Conservation (phyloP, 2,888 invertebrate species). For the Podabrus alpinus region DNA sequence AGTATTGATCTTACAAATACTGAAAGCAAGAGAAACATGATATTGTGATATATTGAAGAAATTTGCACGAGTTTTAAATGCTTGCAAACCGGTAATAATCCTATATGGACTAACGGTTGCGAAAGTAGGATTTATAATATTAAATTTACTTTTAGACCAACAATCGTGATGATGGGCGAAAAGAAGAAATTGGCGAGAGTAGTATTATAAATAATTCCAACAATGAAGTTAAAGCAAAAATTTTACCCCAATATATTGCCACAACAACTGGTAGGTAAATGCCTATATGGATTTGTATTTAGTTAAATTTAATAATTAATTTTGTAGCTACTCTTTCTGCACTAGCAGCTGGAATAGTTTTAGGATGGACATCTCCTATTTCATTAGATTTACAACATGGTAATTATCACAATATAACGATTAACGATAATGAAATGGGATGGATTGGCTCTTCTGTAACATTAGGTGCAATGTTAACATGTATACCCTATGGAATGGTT, state of each 20-base stretch:
- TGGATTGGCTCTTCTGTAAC: constrained; percentile 76
- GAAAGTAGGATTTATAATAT: neutral
- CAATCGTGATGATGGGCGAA: neutral
- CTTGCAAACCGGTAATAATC: too few relatives aligned
- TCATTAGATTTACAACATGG: constrained; percentile 57
- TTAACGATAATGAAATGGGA: constrained; percentile 63
- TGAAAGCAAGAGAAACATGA: too few relatives aligned
- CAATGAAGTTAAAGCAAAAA: constrained; percentile 42
- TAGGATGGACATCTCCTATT: constrained; percentile 82
- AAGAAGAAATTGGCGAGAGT: constrained; percentile 6
- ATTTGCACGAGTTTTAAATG: too few relatives aligned
- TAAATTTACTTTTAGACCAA: neutral
- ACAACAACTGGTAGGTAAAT: constrained; percentile 66
- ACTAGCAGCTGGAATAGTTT: constrained; percentile 72
- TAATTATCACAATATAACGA: constrained; percentile 58
- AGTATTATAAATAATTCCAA: neutral
- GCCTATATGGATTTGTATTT: neutral
- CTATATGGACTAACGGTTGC: too few relatives aligned
- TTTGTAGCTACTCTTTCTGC: constrained; percentile 75
- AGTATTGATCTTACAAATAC: too few relatives aligned
- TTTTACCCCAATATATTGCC: constrained; percentile 68
- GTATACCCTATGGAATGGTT: constrained; percentile 71
- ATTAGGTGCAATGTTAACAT: constrained; percentile 73
- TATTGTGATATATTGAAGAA: too few relatives aligned
- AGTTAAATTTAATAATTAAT: neutral